A percentile compares a stretch with the other conserved stretches of the same genome.
phyloP scores from a whole-genome alignment of 2,797 vertebrate species.

The Delichon dasypus region DNA sequence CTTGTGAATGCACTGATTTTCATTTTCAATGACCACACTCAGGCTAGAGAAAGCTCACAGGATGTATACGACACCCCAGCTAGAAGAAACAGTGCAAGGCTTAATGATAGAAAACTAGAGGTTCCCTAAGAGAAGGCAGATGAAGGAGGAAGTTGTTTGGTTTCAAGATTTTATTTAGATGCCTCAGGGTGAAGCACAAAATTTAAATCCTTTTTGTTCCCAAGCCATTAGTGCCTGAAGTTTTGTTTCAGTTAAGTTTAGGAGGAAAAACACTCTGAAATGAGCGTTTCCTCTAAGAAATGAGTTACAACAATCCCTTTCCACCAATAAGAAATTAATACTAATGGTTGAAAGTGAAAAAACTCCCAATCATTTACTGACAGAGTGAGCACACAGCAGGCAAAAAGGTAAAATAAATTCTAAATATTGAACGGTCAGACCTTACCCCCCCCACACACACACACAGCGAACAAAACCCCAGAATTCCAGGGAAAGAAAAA shows the following conservation, averaged over 20 bases:
- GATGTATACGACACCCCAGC: not conserved
- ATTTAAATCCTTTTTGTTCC: not conserved
- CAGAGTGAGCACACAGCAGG: fast-evolving
- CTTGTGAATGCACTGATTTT: not conserved
- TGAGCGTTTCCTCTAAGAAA: not conserved
- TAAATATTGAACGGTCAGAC: not conserved
- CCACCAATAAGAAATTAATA: not conserved
- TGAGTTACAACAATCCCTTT: not conserved
- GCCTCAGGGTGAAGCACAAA: not conserved
- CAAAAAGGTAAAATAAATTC: not conserved
- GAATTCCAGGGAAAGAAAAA: not conserved
- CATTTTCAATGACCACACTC: not conserved
- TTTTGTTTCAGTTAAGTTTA: not conserved
- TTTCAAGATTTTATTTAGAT: not conserved
- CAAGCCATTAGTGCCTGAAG: not conserved
- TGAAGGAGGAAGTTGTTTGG: not conserved
- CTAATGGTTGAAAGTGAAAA: not conserved
- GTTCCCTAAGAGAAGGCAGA: not conserved
- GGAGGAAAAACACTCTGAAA: not conserved
- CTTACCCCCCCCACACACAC: too few species aligned
- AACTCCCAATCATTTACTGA: fast-evolving
- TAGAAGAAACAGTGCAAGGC: not conserved
- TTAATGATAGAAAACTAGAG: not conserved
- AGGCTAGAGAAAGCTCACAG: not conserved
- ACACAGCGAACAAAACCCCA: not conserved